Evolutionary conservation across 2,113 vertebrate species (phyloP).

Genomic region (Gambusia affinis): DNA sequence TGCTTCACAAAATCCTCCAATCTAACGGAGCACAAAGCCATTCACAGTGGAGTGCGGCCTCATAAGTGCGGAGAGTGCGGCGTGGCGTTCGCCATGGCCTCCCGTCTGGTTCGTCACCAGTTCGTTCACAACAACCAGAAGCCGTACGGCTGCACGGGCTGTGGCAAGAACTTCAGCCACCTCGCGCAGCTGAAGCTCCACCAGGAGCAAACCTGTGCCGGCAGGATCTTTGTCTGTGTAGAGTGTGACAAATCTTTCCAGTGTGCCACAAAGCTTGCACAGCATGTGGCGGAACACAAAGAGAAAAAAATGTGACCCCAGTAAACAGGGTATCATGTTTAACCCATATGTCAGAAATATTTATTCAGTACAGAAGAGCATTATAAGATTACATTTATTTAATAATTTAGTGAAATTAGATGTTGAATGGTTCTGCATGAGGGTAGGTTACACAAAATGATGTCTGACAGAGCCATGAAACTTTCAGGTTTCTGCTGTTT

Average conservation of each 20-base stretch:
- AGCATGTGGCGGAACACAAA: slow-evolving; percentile 65
- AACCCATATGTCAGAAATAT: too few relatives aligned
- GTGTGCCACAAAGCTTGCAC: slow-evolving; percentile 59
- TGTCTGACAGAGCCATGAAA: too few relatives aligned
- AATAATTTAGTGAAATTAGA: background rate
- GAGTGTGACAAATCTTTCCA: slow-evolving; percentile 70
- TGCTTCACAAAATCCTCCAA: slow-evolving; percentile 81
- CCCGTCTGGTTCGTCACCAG: slow-evolving; percentile 72
- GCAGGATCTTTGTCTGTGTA: slow-evolving; percentile 69
- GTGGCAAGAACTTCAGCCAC: slow-evolving; percentile 61
- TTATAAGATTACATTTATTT: background rate
- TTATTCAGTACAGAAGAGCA: background rate
- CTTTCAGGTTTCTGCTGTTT: too few relatives aligned
- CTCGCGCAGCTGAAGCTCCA: slow-evolving; percentile 55
- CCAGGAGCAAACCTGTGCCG: slow-evolving; percentile 62
- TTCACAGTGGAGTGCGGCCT: slow-evolving; percentile 77
- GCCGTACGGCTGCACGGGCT: slow-evolving; percentile 51
- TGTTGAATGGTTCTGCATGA: too few relatives aligned
- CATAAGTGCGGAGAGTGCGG: slow-evolving; percentile 75
- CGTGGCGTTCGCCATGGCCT: slow-evolving; percentile 77
- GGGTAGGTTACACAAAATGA: too few relatives aligned
- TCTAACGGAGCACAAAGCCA: slow-evolving; percentile 75
- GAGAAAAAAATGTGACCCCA: slow-evolving; percentile 17
- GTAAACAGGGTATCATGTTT: slow-evolving; percentile 2
- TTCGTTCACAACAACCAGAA: slow-evolving; percentile 60